phyloP scores from a whole-genome alignment of 2,797 vertebrate species.

The Dicrostonyx torquatus region DNA sequence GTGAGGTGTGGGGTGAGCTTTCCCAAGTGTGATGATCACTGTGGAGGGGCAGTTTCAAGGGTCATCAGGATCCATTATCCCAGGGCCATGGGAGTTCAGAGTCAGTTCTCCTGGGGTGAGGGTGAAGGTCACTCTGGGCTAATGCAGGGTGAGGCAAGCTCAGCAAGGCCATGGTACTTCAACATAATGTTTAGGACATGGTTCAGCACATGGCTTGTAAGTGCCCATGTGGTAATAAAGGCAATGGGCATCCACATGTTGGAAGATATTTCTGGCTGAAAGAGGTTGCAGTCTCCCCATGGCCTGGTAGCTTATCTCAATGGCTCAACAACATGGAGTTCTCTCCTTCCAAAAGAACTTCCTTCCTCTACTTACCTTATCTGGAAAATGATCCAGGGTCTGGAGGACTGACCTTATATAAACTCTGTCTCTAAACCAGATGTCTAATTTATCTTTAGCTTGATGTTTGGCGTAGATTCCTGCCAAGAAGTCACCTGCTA shows the following conservation, averaged over 20 bases:
- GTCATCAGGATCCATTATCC: background rate
- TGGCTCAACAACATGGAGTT: background rate
- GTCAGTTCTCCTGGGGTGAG: background rate
- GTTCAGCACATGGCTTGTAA: background rate
- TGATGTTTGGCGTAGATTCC: background rate
- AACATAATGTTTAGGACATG: background rate
- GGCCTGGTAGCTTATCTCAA: background rate
- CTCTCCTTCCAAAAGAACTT: background rate
- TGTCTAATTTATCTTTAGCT: background rate
- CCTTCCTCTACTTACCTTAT: background rate
- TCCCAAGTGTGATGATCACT: background rate
- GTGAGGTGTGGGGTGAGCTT: background rate
- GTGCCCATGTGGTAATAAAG: background rate
- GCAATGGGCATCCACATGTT: background rate
- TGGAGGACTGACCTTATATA: background rate
- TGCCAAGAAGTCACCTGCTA: background rate
- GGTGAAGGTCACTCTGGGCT: background rate
- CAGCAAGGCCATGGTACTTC: background rate
- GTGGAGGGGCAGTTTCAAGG: background rate
- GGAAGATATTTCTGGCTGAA: background rate
- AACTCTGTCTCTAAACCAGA: background rate
- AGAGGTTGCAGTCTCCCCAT: background rate
- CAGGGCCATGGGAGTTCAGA: background rate
- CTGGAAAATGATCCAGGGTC: background rate
- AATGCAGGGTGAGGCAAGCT: background rate